Conservation (phyloP, 2,113 vertebrate genomes). For the Prionailurus bengalensis region DNA sequence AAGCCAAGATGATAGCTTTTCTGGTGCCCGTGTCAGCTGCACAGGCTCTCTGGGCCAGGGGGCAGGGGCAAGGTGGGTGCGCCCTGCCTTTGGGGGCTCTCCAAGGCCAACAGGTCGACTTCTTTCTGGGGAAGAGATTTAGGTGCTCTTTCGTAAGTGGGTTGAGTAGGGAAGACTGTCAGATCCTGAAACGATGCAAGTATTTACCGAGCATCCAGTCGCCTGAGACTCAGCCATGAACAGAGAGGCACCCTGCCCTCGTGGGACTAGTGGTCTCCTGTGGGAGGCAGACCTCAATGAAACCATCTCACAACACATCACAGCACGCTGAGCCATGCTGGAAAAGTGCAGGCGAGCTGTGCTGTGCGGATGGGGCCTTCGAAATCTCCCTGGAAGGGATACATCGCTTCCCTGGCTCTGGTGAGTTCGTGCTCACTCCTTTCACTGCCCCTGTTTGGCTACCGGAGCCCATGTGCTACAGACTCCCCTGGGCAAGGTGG, state of each 20-base stretch:
- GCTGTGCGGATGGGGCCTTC: background rate
- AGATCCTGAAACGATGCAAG: background rate
- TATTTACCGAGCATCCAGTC: background rate
- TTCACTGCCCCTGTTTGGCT: background rate
- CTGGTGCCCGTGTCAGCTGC: background rate
- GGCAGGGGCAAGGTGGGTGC: background rate
- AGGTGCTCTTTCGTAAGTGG: background rate
- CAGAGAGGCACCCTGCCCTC: background rate
- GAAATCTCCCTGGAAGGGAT: background rate
- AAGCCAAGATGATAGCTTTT: background rate
- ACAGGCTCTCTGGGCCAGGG: background rate
- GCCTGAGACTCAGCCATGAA: background rate
- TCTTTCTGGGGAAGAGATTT: background rate
- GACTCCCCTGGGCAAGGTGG: background rate
- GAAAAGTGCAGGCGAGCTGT: background rate
- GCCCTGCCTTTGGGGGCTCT: background rate
- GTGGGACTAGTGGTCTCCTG: background rate
- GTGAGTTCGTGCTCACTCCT: background rate
- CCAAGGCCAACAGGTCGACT: background rate
- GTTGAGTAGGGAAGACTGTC: background rate
- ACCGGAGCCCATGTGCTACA: background rate
- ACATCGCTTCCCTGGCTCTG: rapidly evolving
- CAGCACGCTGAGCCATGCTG: background rate
- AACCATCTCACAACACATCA: background rate
- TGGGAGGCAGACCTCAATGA: background rate